Base-by-base conservation (phyloP, 2,888 invertebrate species). In the Pandemis heparana region DNA sequence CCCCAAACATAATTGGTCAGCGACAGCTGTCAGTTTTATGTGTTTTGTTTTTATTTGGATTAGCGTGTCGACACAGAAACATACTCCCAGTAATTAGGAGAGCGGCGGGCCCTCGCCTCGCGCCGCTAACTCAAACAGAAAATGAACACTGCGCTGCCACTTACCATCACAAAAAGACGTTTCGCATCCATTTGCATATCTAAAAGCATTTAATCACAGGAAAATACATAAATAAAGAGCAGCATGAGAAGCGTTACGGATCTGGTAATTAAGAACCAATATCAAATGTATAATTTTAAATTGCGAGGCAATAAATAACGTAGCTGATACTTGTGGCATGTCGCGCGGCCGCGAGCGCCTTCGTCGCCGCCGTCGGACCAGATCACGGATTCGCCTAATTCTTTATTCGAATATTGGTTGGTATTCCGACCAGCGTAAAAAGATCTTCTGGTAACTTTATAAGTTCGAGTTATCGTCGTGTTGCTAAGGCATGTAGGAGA, bases 301-400 rank as follows among this genome's bases (percentile, higher is more conserved):
- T 82, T 87, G 87, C 89, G 89, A 87, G 85, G 87, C 86, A 84
- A 91, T 93, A 92, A 92, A 92, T 92, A 85, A 86, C 83, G 75
- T 76, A 85, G 87, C 87, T 82, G 88, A 90, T 89, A 89, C 90
- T 89, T 92, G 80, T 85, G 85, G 87, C 87, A 91, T 90, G 89
- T 85, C 83, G 83, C 23, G 23, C 75, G 82, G 80, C 86, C 88
- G 88, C 23, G 23, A 91, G 88, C 87, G 87, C 92, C 89, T 86
- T 89, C 90, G 89, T 87, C 86, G 81, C 83, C 79, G 81, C 83
- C 87, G 85, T 85, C 84, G 80, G 80, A 76, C 77, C 76, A 81
- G 62, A 82, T 51, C 60, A 86, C 78, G 80, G 81, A 83, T 86
- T 87, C 87, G 83, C 80, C 88, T 88, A 84, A 89, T 88, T 90